Evolutionary conservation across 2,888 invertebrate genomes (phyloP).

Genomic region (Calameuta pallipes): DNA sequence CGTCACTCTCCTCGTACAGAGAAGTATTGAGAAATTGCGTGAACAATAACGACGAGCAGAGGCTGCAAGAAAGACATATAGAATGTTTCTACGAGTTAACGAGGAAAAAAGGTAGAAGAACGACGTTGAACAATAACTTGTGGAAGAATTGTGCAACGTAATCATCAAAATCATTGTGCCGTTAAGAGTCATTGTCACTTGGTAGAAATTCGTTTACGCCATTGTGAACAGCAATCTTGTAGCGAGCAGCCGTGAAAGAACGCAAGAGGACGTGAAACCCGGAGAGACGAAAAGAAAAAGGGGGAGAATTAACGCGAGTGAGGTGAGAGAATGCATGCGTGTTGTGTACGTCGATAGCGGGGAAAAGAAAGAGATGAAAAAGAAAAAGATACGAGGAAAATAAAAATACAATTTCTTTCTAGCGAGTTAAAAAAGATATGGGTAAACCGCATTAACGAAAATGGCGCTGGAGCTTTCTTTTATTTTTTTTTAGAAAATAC

Average conservation of each 20-base stretch:
- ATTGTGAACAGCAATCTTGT: background rate
- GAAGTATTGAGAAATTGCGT: background rate
- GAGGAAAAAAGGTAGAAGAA: background rate
- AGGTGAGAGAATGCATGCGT: constrained; percentile 1
- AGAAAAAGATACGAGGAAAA: constrained; percentile 34
- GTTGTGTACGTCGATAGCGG: constrained; percentile 5
- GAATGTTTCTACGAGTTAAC: constrained; percentile 1
- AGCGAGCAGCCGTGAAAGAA: background rate
- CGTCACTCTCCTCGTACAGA: background rate
- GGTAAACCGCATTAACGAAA: background rate
- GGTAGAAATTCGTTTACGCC: background rate
- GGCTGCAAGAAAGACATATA: background rate
- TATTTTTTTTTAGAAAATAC: background rate
- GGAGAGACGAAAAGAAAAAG: background rate
- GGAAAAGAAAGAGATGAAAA: constrained; percentile 10
- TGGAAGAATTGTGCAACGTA: background rate
- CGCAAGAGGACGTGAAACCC: background rate
- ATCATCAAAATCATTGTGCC: background rate
- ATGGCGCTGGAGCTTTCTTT: background rate
- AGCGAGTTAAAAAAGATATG: background rate
- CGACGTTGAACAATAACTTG: background rate
- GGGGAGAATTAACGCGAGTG: constrained; percentile 9
- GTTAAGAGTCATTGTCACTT: background rate
- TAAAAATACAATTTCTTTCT: constrained; percentile 26
- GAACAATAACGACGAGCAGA: background rate